Conservation (phyloP, 2,797 vertebrate species). For the Okamejei kenojei region DNA sequence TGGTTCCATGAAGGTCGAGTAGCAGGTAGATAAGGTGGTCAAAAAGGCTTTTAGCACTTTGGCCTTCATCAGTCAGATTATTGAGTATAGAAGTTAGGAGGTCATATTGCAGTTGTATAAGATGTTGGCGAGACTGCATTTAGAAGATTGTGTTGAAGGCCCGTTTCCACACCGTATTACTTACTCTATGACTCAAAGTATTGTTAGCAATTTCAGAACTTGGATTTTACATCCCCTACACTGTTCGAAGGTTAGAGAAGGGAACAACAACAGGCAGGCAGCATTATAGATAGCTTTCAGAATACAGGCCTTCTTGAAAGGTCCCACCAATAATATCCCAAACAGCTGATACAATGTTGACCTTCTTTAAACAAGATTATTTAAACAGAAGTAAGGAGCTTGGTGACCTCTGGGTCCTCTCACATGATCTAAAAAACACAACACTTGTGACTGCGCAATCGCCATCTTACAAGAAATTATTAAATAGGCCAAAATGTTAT, state of each 20-base stretch:
- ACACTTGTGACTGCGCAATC: neutral
- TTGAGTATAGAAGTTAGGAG: no score
- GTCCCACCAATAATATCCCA: constrained; percentile 46
- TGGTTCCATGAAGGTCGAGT: no score
- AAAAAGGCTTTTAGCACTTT: no score
- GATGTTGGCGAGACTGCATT: no score
- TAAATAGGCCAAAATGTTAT: neutral
- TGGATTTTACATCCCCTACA: neutral
- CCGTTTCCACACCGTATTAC: no score
- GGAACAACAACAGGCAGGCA: constrained; percentile 23
- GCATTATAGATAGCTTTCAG: constrained; percentile 44
- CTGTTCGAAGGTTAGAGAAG: neutral
- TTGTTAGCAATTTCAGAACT: constrained; percentile 23
- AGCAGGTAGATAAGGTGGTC: no score
- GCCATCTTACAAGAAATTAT: neutral
- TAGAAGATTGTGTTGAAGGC: no score
- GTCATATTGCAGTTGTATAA: no score
- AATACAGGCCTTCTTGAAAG: constrained; percentile 48
- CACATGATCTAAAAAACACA: neutral
- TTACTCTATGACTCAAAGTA: neutral
- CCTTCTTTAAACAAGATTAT: constrained; percentile 44
- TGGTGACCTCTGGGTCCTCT: constrained; percentile 42
- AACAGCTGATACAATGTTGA: constrained; percentile 47
- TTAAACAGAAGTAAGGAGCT: constrained; percentile 42
- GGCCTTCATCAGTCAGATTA: no score